A percentile compares a stretch with the other conserved stretches of the same genome.
Conservation (phyloP, 2,797 vertebrate genomes). For the Anas flavirostris region DNA sequence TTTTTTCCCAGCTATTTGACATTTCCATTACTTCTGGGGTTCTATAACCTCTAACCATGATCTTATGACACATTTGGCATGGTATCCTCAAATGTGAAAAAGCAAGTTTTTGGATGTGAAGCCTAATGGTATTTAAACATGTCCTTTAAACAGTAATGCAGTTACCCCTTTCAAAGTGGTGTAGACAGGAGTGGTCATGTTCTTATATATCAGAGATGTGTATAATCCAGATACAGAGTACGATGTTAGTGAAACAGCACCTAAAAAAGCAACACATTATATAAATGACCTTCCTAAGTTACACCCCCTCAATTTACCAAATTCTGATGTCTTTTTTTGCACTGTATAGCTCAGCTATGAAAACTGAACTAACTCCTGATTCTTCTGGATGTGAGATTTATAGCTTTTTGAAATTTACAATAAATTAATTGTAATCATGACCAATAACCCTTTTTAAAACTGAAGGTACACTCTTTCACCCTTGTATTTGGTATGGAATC, state of each 20-base stretch:
- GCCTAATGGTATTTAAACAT: background rate
- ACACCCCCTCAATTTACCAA: background rate
- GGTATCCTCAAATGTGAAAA: background rate
- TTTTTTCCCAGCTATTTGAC: slow-evolving; percentile 24
- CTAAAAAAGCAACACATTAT: slow-evolving; percentile 76
- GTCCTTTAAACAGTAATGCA: slow-evolving; percentile 34
- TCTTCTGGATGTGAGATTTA: background rate
- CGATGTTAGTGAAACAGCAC: slow-evolving; percentile 81
- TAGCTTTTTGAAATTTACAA: background rate
- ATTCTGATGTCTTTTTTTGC: background rate
- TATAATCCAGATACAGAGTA: slow-evolving; percentile 89
- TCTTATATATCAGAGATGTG: slow-evolving; percentile 94
- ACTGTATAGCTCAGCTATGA: background rate
- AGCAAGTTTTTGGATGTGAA: slow-evolving; percentile 26
- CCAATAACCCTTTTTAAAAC: background rate
- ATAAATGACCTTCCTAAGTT: background rate
- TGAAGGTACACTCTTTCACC: background rate
- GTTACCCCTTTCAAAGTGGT: slow-evolving; percentile 94
- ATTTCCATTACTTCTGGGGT: slow-evolving; percentile 21
- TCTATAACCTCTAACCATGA: slow-evolving; percentile 27
- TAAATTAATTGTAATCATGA: background rate
- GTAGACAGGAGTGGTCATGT: slow-evolving; percentile 92
- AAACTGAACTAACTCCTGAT: background rate
- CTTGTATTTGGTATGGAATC: background rate
- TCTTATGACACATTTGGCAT: slow-evolving; percentile 9